Percentiles rank a stretch among this genome's conserved stretches.
phyloP scores from a whole-genome alignment of 1,140 invertebrate species.

The Helicoverpa armigera region DNA sequence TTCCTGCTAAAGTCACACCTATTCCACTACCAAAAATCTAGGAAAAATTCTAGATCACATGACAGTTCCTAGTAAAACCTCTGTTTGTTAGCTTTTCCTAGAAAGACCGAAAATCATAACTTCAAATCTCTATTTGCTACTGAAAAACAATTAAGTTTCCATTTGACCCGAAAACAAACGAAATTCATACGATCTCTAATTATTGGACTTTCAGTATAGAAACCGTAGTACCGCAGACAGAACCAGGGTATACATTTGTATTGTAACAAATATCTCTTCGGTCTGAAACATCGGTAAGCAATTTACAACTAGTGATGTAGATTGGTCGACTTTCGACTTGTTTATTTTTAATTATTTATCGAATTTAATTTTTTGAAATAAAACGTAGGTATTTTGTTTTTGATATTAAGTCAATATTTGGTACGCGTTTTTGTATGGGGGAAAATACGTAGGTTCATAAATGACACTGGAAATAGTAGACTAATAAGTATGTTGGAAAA shows the following conservation, averaged over 20 bases:
- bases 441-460: neutral
- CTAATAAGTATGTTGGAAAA: too few relatives aligned
- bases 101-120: neutral
- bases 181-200: slow-evolving; percentile 6
- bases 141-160: neutral
- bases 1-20: too few relatives aligned
- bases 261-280: slow-evolving; percentile 35
- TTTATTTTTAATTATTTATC: neutral
- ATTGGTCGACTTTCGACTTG: too few relatives aligned
- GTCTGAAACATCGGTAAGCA: slow-evolving; percentile 45
- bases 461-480: neutral
- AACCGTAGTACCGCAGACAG: neutral
- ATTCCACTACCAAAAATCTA: too few relatives aligned
- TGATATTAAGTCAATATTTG: too few relatives aligned
- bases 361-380: neutral
- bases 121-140: neutral
- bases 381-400: neutral
- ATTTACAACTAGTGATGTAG: slow-evolving; percentile 43
- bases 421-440: neutral
- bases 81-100: neutral
- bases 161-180: neutral
- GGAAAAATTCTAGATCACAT: too few relatives aligned
- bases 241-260: slow-evolving; percentile 5
- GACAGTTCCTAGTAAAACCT: too few relatives aligned
- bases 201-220: slow-evolving; percentile 1